Evolutionary conservation across 2,888 invertebrate species (phyloP), one percentile per base, ranked within the genome.

Genomic region (Drosophila aldrichi): DNA sequence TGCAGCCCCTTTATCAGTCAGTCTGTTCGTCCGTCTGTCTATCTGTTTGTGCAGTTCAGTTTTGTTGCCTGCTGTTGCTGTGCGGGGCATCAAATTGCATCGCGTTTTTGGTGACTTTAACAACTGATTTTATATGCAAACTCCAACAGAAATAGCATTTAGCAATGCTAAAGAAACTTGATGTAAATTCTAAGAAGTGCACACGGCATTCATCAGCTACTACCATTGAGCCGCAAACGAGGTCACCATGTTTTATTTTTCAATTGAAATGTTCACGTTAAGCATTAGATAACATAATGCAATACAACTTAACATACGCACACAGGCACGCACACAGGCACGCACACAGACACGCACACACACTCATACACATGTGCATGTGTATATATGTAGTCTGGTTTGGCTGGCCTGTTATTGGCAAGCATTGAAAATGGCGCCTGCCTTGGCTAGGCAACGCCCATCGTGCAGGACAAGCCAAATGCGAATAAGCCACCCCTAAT

Each of bases 341-440:
- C 18, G 43, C 46, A 56, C 40, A 29, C 41, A 36, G 7, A 55
- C 3, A 22, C 7, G 5, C 29, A 36, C 3, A 22, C 4, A 8
- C 29, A 34, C 2, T 18, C 20, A 14, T 16, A 36, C 18, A 22
- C 8, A 48, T 3, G 12, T n/a, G 38, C 4, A 12, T 38, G 16
- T 14, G 9, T 22, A 12, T n/a, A 38, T 25, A 14, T 2, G 34
- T 25, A 14, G 43, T n/a, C 41, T 36, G 60, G 44, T 59, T 43
- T 34, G 41, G 29, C 32, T 51, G 59, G n/a, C 32, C 32, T 71
- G 57, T 60, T 56, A 67, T 68, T 70, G 66, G 74, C 54, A 66
- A 63, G 25, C 1, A 48, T 61, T 63, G 73, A 91, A 91, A 90
- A 91, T 91, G 91, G 91, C 91, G 88, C 52, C 69, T 55, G 51